These are phyloP conservation scores for Proterorhinus semilunaris DNA, from an alignment of 2,113 vertebrate species.

Conservation along the genomic window DNA sequence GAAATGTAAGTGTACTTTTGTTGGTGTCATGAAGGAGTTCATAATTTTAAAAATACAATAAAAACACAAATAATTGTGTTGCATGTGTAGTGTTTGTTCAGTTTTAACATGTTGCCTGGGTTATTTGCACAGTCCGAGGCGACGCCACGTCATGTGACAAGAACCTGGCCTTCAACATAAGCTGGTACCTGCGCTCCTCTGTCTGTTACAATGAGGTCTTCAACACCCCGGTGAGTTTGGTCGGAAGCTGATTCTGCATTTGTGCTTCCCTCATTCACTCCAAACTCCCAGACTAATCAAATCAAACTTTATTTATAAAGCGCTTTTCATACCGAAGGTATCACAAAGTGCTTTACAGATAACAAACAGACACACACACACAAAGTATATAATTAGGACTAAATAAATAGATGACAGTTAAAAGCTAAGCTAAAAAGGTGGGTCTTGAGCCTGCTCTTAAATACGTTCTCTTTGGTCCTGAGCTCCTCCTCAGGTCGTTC, in stretches of 20 bases:
- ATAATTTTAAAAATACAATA: neutral
- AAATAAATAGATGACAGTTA: too few species aligned
- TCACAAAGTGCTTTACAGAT: too few species aligned
- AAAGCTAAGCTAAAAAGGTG: too few species aligned
- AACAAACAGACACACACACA: too few species aligned
- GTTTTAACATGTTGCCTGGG: neutral
- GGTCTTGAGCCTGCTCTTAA: too few species aligned
- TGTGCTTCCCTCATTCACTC: neutral
- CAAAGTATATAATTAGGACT: too few species aligned
- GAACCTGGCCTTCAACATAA: constrained; percentile 71
- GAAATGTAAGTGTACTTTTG: constrained; percentile 66
- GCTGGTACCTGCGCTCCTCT: constrained; percentile 79
- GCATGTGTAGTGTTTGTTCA: neutral
- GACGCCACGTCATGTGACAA: constrained; percentile 56
- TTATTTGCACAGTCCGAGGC: constrained; percentile 58
- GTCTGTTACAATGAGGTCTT: constrained; percentile 80
- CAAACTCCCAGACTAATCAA: neutral
- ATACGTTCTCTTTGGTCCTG: too few species aligned
- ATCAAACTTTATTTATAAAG: too few species aligned
- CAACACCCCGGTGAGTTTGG: constrained; percentile 73
- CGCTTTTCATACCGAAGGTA: too few species aligned
- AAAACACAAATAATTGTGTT: neutral
- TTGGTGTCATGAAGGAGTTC: neutral
- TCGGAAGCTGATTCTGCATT: neutral
- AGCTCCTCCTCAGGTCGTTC: too few species aligned